Base-by-base conservation (phyloP, 1,140 invertebrate species). In the Drosophila suzukii region DNA sequence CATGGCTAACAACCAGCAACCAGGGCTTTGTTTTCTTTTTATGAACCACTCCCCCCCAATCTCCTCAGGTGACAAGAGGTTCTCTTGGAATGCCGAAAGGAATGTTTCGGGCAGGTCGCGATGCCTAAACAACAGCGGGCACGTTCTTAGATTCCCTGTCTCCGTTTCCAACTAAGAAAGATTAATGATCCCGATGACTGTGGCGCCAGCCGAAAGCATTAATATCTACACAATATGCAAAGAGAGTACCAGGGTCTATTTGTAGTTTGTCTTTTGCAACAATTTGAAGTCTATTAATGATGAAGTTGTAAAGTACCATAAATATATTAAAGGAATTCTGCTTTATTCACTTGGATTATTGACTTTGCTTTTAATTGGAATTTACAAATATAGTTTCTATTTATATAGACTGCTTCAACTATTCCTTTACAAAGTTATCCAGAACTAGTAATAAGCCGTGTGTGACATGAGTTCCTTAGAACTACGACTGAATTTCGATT, bases 141-240 rank as follows among this genome's bases (percentile, higher is more conserved):
- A 71, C 44, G 68, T 71, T 20, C 53, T 27, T 46, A 15, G 13
- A 12, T 43, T 20, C 32, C 43, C 8, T 4, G 11, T 34, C 65
- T 58, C 36, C 36, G 20, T 36, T 47, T 4, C 10, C 53, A 50
- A 57, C 68, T 78, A 73, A 83, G 83, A 66, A 89, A 86, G 84
- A 86, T 86, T 86, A 86, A 86, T 86, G 83, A 74, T 86, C 58
- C 58, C 17, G 54, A 65, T 62, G 66, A 59, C 66, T 70, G 38
- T 72, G 79, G 62, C 65, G 75, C 49, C 50, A 61, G 59, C 38
- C 41, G 32, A 56, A 13, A 61, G 75, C 79, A 79, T 79, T 75
- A 82, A 82, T 84, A 78, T 75, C 67, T 47, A 77, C 47, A 61
- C 70, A 83, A 81, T 85, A 85, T 85, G 68, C 77, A 71, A 75